A percentile compares a stretch with the other conserved stretches of the same genome.
These are phyloP conservation scores for Schizopygopsis malacanthus DNA, from an alignment of 2,797 vertebrate species.

Conservation along the genomic window DNA sequence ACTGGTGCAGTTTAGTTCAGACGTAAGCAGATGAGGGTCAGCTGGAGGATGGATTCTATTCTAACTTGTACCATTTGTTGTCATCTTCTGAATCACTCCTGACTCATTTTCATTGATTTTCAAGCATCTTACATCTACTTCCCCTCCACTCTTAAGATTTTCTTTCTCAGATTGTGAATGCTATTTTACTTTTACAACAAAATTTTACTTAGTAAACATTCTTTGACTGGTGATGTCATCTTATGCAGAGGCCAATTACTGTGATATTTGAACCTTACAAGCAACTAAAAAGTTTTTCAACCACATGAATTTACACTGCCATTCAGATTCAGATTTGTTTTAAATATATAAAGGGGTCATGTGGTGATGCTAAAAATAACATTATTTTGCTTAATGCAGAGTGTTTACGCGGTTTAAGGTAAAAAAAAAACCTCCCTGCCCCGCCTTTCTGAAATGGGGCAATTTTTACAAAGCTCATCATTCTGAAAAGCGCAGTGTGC, in stretches of 20 bases:
- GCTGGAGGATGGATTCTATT: background rate
- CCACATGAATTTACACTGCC: background rate
- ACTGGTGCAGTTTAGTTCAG: constrained; percentile 26
- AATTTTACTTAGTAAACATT: background rate
- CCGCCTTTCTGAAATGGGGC: no score
- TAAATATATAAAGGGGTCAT: no score
- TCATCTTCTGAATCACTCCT: background rate
- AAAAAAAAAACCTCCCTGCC: no score
- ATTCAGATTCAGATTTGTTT: background rate
- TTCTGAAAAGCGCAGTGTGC: no score
- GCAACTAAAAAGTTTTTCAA: background rate
- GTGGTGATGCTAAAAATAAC: no score
- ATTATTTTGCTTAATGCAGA: no score
- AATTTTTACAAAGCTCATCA: no score
- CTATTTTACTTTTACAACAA: background rate
- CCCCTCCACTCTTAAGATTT: background rate
- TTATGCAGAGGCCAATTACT: background rate
- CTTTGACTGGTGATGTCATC: background rate
- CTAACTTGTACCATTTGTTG: constrained; percentile 18
- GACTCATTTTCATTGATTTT: background rate
- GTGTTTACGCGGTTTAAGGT: no score
- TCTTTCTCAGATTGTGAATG: background rate
- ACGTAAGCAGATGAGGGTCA: constrained; percentile 11
- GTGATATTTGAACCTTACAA: background rate
- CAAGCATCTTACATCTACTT: background rate